A percentile compares a stretch with the other conserved stretches of the same genome.
Conservation (phyloP, 2,113 vertebrate genomes). For the Semicossyphus pulcher region DNA sequence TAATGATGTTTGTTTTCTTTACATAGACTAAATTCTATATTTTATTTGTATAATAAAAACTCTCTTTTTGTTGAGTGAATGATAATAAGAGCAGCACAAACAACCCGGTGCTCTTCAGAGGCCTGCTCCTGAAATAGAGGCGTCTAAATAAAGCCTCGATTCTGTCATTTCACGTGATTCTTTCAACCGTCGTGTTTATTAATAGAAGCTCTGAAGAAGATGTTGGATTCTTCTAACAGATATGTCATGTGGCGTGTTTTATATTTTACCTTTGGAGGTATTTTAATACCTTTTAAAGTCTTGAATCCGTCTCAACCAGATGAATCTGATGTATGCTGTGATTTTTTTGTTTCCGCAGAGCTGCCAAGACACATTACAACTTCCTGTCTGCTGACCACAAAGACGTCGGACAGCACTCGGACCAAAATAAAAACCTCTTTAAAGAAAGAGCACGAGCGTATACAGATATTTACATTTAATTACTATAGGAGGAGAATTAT, state of each 20-base stretch:
- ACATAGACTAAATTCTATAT: too few species aligned
- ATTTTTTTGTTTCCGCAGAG: constrained; percentile 24
- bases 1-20: too few species aligned
- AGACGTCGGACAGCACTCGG: background rate
- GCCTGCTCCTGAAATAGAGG: constrained; percentile 24
- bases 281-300: constrained; percentile 38
- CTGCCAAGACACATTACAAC: constrained; percentile 21
- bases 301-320: constrained; percentile 24
- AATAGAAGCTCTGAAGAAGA: constrained; percentile 42
- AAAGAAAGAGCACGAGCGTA: background rate
- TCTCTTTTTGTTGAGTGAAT: too few species aligned
- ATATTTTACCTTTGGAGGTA: constrained; percentile 35
- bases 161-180: constrained; percentile 52
- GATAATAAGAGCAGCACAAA: constrained; percentile 21
- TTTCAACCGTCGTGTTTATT: constrained; percentile 48
- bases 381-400: constrained; percentile 2
- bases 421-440: background rate
- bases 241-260: background rate
- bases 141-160: constrained; percentile 57
- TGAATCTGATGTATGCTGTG: background rate
- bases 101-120: constrained; percentile 21
- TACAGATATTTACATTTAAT: too few species aligned
- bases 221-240: constrained; percentile 6
- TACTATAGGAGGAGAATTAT: too few species aligned
- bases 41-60: too few species aligned